Conservation (phyloP, 2,113 vertebrate genomes). For the Chionodraco myersi region DNA sequence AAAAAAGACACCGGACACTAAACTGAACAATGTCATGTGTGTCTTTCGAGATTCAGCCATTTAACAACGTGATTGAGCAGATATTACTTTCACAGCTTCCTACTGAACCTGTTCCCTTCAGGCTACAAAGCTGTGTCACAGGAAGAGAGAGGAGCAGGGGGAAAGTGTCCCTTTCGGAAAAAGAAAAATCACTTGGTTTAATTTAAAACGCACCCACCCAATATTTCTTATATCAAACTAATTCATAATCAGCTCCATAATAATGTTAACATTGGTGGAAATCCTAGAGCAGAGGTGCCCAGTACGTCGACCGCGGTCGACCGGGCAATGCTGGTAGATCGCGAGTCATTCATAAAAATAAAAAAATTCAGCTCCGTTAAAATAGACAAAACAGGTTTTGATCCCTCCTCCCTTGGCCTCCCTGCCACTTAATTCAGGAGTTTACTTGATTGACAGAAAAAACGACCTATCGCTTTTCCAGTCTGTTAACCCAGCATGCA, state of each 20-base stretch:
- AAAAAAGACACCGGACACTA: background rate
- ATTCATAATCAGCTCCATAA: background rate
- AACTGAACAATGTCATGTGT: background rate
- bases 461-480: no score
- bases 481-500: no score
- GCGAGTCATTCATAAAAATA: no score
- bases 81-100: background rate
- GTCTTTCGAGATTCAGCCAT: slow-evolving; percentile 2
- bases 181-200: background rate
- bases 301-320: no score
- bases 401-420: no score
- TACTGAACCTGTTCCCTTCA: background rate
- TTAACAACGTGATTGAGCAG: background rate
- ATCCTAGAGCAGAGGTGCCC: background rate
- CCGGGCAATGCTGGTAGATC: no score
- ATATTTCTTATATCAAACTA: background rate
- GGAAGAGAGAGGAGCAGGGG: background rate
- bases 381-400: no score
- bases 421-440: no score
- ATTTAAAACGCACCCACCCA: background rate
- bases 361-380: no score
- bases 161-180: background rate
- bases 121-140: background rate
- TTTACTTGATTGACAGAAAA: no score
- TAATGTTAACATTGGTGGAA: background rate